phyloP scores from a whole-genome alignment of 2,888 invertebrate genomes.

The Caenorhabditis japonica region DNA sequence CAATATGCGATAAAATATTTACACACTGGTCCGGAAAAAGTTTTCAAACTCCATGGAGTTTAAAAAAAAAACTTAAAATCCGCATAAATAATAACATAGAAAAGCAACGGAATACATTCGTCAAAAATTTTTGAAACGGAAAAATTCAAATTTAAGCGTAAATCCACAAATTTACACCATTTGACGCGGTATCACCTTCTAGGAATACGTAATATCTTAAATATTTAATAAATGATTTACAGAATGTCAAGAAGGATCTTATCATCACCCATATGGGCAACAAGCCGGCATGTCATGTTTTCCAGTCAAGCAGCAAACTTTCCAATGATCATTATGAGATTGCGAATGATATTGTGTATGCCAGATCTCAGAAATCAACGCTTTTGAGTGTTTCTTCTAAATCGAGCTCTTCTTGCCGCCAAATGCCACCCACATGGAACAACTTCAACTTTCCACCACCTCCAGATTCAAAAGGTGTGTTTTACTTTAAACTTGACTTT shows the following conservation, averaged over 20 bases:
- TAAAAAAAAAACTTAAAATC: too few species aligned
- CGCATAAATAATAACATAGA: too few species aligned
- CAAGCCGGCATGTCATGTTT: constrained; percentile 57
- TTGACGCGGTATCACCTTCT: too few species aligned
- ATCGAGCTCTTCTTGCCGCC: constrained; percentile 46
- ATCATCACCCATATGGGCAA: constrained; percentile 61
- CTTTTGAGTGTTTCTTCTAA: constrained; percentile 56
- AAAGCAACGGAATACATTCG: too few species aligned
- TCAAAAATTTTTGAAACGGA: too few species aligned
- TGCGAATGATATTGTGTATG: constrained; percentile 42
- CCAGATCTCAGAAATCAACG: constrained; percentile 51
- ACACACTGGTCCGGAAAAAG: too few species aligned
- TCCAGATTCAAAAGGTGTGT: constrained; percentile 52
- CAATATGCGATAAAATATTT: too few species aligned
- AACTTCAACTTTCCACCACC: constrained; percentile 74
- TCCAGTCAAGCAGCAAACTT: constrained; percentile 40
- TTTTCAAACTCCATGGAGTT: too few species aligned
- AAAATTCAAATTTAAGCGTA: too few species aligned
- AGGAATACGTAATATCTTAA: too few species aligned
- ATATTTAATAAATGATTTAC: neutral
- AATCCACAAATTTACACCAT: too few species aligned
- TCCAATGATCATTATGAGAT: constrained; percentile 41
- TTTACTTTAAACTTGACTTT: neutral
- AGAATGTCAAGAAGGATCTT: constrained; percentile 55
- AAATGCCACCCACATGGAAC: constrained; percentile 60